Percentiles rank a stretch among this genome's conserved stretches.
Evolutionary conservation across 2,797 vertebrate species (phyloP).

Genomic region (Pangasius sanitwongsei): DNA sequence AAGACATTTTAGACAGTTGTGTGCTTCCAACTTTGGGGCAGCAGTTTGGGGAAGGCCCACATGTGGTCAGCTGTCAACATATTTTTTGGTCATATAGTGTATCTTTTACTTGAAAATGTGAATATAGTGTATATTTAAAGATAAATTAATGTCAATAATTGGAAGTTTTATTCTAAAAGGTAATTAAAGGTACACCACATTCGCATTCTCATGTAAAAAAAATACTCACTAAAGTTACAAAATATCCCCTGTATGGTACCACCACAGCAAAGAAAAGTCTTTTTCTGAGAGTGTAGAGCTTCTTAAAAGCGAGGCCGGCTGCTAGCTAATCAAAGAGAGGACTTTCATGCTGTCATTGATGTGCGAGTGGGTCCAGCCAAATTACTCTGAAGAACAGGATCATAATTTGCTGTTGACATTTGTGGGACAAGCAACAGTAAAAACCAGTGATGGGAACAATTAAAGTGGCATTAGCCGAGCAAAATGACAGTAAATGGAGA

Average conservation of each 20-base stretch:
- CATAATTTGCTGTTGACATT: slow-evolving; percentile 55
- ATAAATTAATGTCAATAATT: background rate
- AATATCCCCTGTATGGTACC: background rate
- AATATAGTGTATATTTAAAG: background rate
- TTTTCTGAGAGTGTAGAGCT: background rate
- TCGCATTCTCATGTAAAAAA: background rate
- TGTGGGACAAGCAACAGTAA: slow-evolving; percentile 53
- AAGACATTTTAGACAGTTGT: background rate
- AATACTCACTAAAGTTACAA: no score
- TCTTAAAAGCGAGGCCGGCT: background rate
- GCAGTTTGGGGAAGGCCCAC: background rate
- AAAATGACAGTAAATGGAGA: slow-evolving; percentile 47
- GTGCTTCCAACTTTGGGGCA: background rate
- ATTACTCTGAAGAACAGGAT: slow-evolving; percentile 48
- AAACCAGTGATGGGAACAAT: slow-evolving; percentile 45
- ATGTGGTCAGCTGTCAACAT: background rate
- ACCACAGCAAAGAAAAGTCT: background rate
- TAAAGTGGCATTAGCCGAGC: slow-evolving; percentile 49
- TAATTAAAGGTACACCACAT: background rate
- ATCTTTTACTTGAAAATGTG: background rate
- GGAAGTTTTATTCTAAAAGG: background rate
- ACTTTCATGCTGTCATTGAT: slow-evolving; percentile 52
- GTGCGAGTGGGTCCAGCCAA: slow-evolving; percentile 39
- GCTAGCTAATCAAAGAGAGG: slow-evolving; percentile 20
- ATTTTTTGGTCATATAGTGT: background rate